phyloP scores from a whole-genome alignment of 2,113 vertebrate species.

The Amphilophus citrinellus region DNA sequence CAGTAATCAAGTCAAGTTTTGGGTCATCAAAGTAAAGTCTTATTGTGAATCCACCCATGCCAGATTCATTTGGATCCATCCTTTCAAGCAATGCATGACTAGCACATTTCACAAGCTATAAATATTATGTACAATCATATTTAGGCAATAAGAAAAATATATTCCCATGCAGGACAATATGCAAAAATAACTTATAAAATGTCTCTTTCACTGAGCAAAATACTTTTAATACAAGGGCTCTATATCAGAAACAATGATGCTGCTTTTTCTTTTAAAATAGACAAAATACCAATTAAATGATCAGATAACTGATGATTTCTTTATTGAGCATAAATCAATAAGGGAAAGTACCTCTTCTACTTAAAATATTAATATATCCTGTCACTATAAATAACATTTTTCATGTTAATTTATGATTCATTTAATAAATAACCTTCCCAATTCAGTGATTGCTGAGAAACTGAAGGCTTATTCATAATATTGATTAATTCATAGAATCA shows the following conservation, averaged over 20 bases:
- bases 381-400: conserved; percentile 38
- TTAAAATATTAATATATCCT: conserved; percentile 60
- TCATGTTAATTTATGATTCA: conserved; percentile 31
- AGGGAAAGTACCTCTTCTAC: conserved; percentile 68
- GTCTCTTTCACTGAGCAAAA: conserved; percentile 77
- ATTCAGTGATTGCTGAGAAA: conserved; percentile 31
- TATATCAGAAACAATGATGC: conserved; percentile 63
- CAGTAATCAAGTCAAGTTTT: conserved; percentile 18
- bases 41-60: conserved; percentile 35
- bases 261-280: conserved; percentile 55
- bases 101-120: conserved; percentile 71
- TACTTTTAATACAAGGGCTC: conserved; percentile 69
- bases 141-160: conserved; percentile 74
- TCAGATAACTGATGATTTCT: conserved; percentile 50
- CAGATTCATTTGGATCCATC: conserved; percentile 41
- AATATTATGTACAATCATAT: conserved; percentile 73
- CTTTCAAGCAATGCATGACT: conserved; percentile 56
- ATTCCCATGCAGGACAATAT: conserved; percentile 74
- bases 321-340: conserved; percentile 49
- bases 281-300: conserved; percentile 67
- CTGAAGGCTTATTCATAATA: conserved; percentile 31
- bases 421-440: conserved; percentile 50
- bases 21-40: conserved; percentile 31
- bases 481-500: conserved; percentile 69
- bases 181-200: conserved; percentile 81